Evolutionary conservation across 2,888 invertebrate genomes (phyloP).

Genomic region (Rotaria magnacalcarata): DNA sequence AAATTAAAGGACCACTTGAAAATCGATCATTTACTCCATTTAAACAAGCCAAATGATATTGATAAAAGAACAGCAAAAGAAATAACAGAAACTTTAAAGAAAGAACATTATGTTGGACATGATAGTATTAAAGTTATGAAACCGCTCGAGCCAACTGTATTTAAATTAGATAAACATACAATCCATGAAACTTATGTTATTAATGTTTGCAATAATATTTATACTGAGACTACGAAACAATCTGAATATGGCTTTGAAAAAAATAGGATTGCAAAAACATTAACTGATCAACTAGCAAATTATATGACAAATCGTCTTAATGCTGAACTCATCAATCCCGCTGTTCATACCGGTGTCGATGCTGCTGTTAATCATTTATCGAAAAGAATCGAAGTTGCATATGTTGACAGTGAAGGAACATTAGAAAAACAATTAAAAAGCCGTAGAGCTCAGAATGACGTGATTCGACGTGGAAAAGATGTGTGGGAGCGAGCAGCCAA

Average conservation of each 20-base stretch:
- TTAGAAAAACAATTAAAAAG: not conserved
- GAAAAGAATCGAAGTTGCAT: not conserved
- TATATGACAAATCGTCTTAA: not conserved
- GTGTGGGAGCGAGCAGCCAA: not conserved
- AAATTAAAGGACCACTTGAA: not conserved
- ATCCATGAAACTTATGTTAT: not conserved
- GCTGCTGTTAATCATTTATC: not conserved
- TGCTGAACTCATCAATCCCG: not conserved
- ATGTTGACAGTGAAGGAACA: not conserved
- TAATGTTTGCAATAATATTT: not conserved
- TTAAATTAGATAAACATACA: not conserved
- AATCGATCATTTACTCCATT: slow-evolving; percentile 28
- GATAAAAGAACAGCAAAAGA: not conserved
- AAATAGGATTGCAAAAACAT: not conserved
- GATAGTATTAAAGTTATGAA: not conserved
- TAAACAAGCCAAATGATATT: not conserved
- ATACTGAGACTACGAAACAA: not conserved
- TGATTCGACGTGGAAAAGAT: not conserved
- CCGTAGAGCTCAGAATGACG: not conserved
- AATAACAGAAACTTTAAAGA: not conserved
- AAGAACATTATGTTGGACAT: not conserved
- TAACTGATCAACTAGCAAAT: not conserved
- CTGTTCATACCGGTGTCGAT: not conserved
- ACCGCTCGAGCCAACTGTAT: not conserved
- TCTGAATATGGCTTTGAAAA: not conserved